Conservation (phyloP, 92 coral and sea anemone genomes). For the Siderastrea siderea region DNA sequence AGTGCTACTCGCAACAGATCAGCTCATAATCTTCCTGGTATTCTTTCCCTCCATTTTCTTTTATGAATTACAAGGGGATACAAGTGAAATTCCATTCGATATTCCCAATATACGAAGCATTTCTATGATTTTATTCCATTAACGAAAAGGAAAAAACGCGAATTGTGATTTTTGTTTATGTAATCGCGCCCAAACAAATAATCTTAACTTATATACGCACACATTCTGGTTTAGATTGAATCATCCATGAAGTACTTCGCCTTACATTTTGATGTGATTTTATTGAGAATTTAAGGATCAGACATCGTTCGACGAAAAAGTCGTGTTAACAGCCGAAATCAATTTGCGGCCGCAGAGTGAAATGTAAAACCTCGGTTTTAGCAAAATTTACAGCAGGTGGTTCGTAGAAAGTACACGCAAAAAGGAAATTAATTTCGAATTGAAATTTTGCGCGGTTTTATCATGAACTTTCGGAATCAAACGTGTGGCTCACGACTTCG, state of each 20-base stretch:
- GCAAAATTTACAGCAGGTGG: slow-evolving; percentile 29
- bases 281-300: background rate
- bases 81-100: background rate
- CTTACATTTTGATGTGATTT: background rate
- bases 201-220: slow-evolving; percentile 1
- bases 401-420: background rate
- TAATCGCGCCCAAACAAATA: slow-evolving; percentile 35
- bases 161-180: slow-evolving; percentile 24
- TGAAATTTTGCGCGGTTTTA: slow-evolving; percentile 15
- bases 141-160: background rate
- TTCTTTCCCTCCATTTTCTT: background rate
- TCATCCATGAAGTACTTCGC: background rate
- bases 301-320: background rate
- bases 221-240: slow-evolving; percentile 12
- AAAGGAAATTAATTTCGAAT: slow-evolving; percentile 33
- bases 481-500: background rate
- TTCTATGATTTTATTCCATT: background rate
- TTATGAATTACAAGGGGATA: background rate
- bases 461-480: background rate
- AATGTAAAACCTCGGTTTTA: background rate
- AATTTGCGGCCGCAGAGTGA: slow-evolving; percentile 5
- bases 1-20: background rate
- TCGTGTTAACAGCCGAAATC: slow-evolving; percentile 27
- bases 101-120: background rate
- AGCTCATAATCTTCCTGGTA: background rate